Conservation (phyloP, 1,140 invertebrate species). For the Plectrocnemia conspersa region DNA sequence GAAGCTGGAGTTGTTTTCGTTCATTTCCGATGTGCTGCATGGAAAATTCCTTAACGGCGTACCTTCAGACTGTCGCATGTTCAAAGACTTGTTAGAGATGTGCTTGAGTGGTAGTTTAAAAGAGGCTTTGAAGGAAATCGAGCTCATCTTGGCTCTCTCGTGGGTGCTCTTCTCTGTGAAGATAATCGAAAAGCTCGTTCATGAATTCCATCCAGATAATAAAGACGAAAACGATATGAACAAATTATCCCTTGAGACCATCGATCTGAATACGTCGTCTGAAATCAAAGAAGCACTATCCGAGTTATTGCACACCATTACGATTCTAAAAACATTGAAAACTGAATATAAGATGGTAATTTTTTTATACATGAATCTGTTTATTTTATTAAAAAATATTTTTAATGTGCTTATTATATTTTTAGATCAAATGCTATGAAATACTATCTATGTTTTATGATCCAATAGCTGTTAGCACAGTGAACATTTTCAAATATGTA, state of each 20-base stretch:
- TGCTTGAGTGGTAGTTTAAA: neutral
- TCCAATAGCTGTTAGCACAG: slow-evolving; percentile 5
- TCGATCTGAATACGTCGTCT: too few species aligned
- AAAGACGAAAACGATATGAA: slow-evolving; percentile 9
- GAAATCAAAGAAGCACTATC: too few species aligned
- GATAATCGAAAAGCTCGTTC: slow-evolving; percentile 25
- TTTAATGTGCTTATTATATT: slow-evolving; percentile 20
- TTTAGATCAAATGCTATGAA: slow-evolving; percentile 30
- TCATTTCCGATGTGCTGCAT: slow-evolving; percentile 27
- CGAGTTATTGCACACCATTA: slow-evolving; percentile 20
- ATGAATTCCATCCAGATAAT: too few species aligned
- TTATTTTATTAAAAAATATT: slow-evolving; percentile 9
- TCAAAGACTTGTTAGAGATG: slow-evolving; percentile 14
- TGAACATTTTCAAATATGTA: slow-evolving; percentile 16
- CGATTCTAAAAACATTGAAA: slow-evolving; percentile 26
- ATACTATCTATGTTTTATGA: slow-evolving; percentile 21
- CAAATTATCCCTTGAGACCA: too few species aligned
- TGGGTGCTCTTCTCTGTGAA: slow-evolving; percentile 26
- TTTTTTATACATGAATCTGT: neutral
- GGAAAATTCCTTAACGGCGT: slow-evolving; percentile 22
- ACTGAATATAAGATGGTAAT: slow-evolving; percentile 32
- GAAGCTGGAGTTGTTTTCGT: slow-evolving; percentile 6
- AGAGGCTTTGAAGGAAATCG: slow-evolving; percentile 16
- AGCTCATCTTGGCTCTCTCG: slow-evolving; percentile 21
- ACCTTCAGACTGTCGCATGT: slow-evolving; percentile 5